Evolutionary conservation across 2,113 vertebrate species (phyloP), one percentile per base, ranked within the genome.

Genomic region (Antechinus flavipes): DNA sequence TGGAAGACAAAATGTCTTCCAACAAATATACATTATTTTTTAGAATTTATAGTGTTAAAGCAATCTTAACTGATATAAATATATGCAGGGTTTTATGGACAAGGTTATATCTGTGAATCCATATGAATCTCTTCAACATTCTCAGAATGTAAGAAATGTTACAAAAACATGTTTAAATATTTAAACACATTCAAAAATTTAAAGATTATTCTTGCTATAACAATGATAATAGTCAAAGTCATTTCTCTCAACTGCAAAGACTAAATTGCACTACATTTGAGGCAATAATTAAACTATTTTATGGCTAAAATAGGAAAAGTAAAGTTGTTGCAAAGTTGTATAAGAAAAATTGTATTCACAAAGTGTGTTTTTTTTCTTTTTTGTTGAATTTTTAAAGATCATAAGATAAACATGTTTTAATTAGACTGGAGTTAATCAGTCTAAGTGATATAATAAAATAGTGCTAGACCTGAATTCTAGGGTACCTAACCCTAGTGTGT

Each of bases 1-100:
- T 91, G 94, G 54, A 92, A 93, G 14, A 95, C 93, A 96, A 94
- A 93, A 47, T 35, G 16, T 84, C n/a, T 42, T 84, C 16, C 14
- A 42, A 84, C 42, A 35, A 84, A n/a, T 42, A n/a, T 84, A 22
- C 35, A 42, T 8, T 68, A 68, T 84, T 84, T 14, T 84, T 84
- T 84, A 35, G 68, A 84, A 2, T 1, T 84, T 84, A 84, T 42
- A 23, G 19, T 42, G 2, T 42, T n/a, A 84, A 84, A 84, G 6
- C n/a, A 84, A 30, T 84, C 7, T 84, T 42, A 84, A 19, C n/a
- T 84, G 35, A 42, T 42, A n/a, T 23, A 84, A 8, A 22, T 42
- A 23, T 84, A 23, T 84, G 42, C 7, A 42, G 16, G 35, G 68
- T 84, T 42, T 84, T 84, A 42, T 84, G n/a, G 35, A 84, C 6